phyloP scores from a whole-genome alignment of 2,113 vertebrate genomes.

The Nycticorax nycticorax region DNA sequence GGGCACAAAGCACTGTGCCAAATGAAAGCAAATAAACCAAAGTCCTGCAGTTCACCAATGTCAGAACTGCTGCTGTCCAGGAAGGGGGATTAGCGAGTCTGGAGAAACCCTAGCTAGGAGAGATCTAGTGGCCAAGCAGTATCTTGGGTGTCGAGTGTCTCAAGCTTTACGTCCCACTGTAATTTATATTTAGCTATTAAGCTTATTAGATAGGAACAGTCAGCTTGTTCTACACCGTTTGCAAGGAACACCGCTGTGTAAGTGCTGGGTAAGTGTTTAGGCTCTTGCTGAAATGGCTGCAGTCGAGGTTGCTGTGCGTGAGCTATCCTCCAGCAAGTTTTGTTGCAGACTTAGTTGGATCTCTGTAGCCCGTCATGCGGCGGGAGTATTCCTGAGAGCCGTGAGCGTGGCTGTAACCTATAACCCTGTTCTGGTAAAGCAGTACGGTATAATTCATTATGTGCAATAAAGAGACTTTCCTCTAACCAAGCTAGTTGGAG shows the following conservation, averaged over 20 bases:
- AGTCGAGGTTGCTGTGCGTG: background rate
- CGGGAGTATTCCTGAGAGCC: background rate
- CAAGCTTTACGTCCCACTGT: slow-evolving; percentile 3
- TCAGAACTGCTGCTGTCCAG: background rate
- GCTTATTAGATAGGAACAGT: background rate
- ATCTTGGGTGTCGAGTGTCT: slow-evolving; percentile 19
- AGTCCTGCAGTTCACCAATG: background rate
- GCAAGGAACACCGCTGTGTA: background rate
- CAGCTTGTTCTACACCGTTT: background rate
- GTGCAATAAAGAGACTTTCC: background rate
- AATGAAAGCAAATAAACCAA: background rate
- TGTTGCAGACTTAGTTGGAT: background rate
- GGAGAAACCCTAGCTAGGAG: slow-evolving; percentile 7
- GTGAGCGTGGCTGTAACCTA: background rate
- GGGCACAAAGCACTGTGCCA: background rate
- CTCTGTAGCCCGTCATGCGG: background rate
- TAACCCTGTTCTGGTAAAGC: background rate
- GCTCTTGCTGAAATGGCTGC: background rate
- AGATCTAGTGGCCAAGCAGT: background rate
- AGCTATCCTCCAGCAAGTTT: background rate
- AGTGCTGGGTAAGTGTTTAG: background rate
- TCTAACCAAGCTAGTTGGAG: background rate
- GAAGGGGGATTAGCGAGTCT: slow-evolving; percentile 36
- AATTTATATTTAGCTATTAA: slow-evolving; percentile 53
- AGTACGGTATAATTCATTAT: background rate